These are phyloP conservation scores for Fulica atra DNA, from an alignment of 2,113 vertebrate species.

Conservation along the genomic window DNA sequence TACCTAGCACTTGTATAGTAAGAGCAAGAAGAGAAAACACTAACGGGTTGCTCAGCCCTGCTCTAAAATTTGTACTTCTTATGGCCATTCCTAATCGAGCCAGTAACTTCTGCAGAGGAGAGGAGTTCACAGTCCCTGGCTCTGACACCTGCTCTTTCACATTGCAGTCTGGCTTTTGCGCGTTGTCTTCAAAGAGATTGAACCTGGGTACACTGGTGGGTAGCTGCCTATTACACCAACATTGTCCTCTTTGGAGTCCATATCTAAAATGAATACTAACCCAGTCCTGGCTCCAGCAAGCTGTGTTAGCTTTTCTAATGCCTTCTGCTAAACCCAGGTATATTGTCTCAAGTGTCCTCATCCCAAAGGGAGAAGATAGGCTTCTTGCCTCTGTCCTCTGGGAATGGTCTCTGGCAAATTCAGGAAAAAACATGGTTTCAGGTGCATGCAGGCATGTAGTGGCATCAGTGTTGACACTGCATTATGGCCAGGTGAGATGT, in stretches of 20 bases:
- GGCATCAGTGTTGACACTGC: neutral
- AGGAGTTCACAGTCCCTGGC: neutral
- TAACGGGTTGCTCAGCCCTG: neutral
- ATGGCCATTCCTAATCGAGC: neutral
- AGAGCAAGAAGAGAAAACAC: neutral
- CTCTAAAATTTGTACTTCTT: neutral
- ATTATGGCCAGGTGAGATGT: neutral
- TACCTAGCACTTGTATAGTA: neutral
- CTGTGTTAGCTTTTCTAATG: neutral
- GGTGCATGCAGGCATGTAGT: neutral
- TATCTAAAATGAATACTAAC: neutral
- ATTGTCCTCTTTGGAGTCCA: neutral
- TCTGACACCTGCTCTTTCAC: neutral
- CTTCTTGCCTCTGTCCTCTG: neutral
- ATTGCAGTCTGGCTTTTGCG: accelerated
- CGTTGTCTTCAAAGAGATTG: neutral
- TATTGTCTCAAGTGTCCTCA: neutral
- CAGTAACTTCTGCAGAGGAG: neutral
- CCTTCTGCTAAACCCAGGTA: neutral
- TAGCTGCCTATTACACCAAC: neutral
- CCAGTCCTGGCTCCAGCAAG: neutral
- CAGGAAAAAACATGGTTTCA: neutral
- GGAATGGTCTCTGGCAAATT: neutral
- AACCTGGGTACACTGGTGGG: neutral
- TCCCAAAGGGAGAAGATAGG: neutral